A percentile compares a stretch with the other conserved stretches of the same genome.
These are phyloP conservation scores for Calycopis cecrops DNA, from an alignment of 1,140 invertebrate genomes.

Conservation along the genomic window DNA sequence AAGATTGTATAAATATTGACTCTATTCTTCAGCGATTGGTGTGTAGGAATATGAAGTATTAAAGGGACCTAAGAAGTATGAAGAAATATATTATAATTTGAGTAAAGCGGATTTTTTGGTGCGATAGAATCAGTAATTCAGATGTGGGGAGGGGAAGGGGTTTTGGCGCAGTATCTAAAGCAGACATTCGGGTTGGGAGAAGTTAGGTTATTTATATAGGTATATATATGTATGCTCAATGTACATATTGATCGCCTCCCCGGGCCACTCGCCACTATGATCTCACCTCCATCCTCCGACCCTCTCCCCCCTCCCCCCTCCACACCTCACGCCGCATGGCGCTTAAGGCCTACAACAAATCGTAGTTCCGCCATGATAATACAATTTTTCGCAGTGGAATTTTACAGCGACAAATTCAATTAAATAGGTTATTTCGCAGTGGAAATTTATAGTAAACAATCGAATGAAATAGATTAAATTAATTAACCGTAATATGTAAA, in stretches of 20 bases:
- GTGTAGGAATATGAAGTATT: too few relatives aligned
- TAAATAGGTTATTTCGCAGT: too few relatives aligned
- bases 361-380: too few relatives aligned
- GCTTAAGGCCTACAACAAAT: constrained; percentile 23
- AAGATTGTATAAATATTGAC: too few relatives aligned
- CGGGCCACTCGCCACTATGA: constrained; percentile 71
- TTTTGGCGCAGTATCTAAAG: constrained; percentile 70
- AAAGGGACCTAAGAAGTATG: too few relatives aligned
- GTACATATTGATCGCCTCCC: constrained; percentile 74
- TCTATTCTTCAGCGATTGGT: too few relatives aligned
- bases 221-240: constrained; percentile 70
- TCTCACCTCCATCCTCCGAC: constrained; percentile 70
- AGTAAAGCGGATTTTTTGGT: constrained; percentile 19
- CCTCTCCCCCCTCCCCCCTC: constrained; percentile 50
- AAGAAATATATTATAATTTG: constrained; percentile 3
- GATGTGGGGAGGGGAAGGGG: constrained; percentile 37
- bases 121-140: constrained; percentile 29
- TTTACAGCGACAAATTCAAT: too few relatives aligned
- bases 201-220: constrained; percentile 67
- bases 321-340: constrained; percentile 50
- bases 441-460: too few relatives aligned
- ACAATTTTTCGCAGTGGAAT: too few relatives aligned
- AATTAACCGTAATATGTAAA: too few relatives aligned
- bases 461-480: too few relatives aligned
- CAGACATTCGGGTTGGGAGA: constrained; percentile 69